Evolutionary conservation across 2,888 invertebrate genomes (phyloP).

Genomic region (Cenopis cana): DNA sequence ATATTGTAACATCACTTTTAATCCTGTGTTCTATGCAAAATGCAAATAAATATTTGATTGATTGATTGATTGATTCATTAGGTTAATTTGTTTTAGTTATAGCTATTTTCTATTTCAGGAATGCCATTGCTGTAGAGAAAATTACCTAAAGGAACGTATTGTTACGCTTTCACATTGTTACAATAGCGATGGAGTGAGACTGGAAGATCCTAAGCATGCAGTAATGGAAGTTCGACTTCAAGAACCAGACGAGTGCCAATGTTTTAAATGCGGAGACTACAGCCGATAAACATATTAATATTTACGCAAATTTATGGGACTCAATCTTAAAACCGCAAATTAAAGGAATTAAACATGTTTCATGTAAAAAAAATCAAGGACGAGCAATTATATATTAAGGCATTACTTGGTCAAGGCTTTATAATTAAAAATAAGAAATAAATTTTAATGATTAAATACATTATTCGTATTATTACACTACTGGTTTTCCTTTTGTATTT

Average conservation of each 20-base stretch:
- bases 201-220: slow-evolving; percentile 88
- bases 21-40: too few species aligned
- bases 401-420: slow-evolving; percentile 24
- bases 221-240: slow-evolving; percentile 93
- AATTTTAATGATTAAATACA: background rate
- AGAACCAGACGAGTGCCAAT: slow-evolving; percentile 96
- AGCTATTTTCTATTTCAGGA: slow-evolving; percentile 84
- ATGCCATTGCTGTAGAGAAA: slow-evolving; percentile 96
- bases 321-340: background rate
- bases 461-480: too few species aligned
- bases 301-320: background rate
- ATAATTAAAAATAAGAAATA: background rate
- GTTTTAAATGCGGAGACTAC: slow-evolving; percentile 95
- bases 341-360: background rate
- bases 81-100: background rate
- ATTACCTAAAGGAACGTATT: slow-evolving; percentile 91
- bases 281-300: slow-evolving; percentile 84
- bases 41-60: too few species aligned
- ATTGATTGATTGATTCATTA: too few species aligned
- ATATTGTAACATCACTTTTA: too few species aligned
- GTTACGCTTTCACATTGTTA: slow-evolving; percentile 94
- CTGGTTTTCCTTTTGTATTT: background rate
- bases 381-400: background rate
- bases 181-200: slow-evolving; percentile 92
- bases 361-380: background rate